Base-by-base conservation (phyloP, 1,140 invertebrate species). In the Bombus sylvicola region DNA sequence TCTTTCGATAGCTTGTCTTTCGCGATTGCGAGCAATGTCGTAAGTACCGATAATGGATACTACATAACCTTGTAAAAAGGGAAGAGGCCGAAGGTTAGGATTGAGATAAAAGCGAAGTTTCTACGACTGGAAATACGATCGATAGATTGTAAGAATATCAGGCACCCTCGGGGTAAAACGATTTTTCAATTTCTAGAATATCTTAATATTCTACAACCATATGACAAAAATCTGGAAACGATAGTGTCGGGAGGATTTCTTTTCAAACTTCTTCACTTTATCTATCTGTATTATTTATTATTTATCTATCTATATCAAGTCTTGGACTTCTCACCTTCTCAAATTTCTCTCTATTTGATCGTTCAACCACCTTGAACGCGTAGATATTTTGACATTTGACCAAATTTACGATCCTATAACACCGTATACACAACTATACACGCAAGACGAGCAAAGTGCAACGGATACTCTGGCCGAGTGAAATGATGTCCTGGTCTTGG, bases 401-500 rank as follows among this genome's bases (percentile, higher is more conserved):
- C 47, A 76, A 68, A 22, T 34, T 68, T 68, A 68, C 66, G 31
- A 68, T 25, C 31, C 34, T 22, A 18, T 22, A 6, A 34, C 66
- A 25, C 18, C 66, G 31, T 34, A 34, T 37, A 68, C 15, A 31
- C 62, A 6, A 8, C 15, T 66, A 62, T 62, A 13, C 25, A n/a
- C 18, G 64, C 82, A 34, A 53, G n/a, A 66, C 47, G 83, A 47
- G 53, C 59, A 85, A 85, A 85, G 79, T 34, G 69, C 39, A 81
- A 85, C 15, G 78, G 77, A 81, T 81, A 53, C 84, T n/a, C 22
- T 4, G 69, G 47, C 9, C 25, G 28, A 62, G 72, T 39, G 82
- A 66, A 88, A 53, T 43, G 68, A 79, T 90, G 89, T 90, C 64
- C 79, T 41, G 68, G 31, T 81, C 64, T 88, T 64, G 84, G 66